A percentile compares a stretch with the other conserved stretches of the same genome.
Conservation (phyloP, 2,113 vertebrate genomes). For the Oreotrochilus melanogaster region DNA sequence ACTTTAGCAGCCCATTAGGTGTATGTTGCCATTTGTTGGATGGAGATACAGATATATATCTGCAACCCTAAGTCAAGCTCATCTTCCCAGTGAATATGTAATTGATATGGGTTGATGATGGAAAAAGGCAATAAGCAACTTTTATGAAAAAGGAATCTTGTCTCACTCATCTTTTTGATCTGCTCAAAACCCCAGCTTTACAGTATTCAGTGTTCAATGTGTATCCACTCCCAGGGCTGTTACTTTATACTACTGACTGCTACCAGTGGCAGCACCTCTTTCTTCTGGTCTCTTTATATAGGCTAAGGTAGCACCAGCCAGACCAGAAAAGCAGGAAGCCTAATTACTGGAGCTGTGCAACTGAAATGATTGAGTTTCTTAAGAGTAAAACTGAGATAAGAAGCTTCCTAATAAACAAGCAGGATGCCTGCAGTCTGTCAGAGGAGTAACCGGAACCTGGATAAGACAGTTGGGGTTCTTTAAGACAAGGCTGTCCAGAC, state of each 20-base stretch:
- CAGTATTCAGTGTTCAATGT: rapidly evolving
- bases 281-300: neutral
- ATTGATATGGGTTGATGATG: rapidly evolving
- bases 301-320: neutral
- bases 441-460: neutral
- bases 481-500: neutral
- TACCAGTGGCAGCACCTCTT: neutral
- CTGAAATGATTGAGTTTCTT: neutral
- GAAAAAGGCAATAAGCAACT: neutral
- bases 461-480: neutral
- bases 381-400: neutral
- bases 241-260: neutral
- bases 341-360: neutral
- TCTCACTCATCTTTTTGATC: neutral
- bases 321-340: neutral
- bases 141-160: neutral
- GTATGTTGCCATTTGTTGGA: neutral
- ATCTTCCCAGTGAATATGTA: neutral
- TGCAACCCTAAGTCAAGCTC: neutral
- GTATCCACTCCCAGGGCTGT: neutral
- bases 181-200: neutral
- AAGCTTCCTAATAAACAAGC: neutral
- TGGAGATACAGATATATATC: neutral
- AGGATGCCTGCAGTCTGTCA: neutral
- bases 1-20: neutral